Evolutionary conservation across 2,113 vertebrate genomes (phyloP).

Genomic region (Cebidichthys violaceus): DNA sequence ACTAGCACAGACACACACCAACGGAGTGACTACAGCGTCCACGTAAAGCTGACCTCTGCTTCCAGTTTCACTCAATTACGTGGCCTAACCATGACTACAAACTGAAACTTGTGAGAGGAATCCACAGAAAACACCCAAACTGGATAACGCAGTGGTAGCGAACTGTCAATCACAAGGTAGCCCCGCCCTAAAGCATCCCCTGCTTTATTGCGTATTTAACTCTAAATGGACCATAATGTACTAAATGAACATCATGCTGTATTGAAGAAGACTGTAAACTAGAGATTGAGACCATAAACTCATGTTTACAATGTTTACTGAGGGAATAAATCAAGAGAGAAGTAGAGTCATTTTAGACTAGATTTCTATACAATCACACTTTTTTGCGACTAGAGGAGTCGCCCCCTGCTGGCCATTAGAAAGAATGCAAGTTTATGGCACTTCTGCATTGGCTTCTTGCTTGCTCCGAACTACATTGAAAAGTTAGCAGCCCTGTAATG

Average conservation of each 20-base stretch:
- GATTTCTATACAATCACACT: neutral
- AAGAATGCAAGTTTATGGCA: neutral
- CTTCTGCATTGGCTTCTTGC: neutral
- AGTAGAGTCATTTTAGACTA: neutral
- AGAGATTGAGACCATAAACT: too few relatives aligned
- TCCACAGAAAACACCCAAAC: too few relatives aligned
- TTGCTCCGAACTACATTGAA: too few relatives aligned
- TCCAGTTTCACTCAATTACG: slow-evolving; percentile 26
- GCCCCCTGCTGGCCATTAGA: neutral
- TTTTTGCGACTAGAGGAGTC: neutral
- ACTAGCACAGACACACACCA: neutral
- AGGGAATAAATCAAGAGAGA: too few relatives aligned
- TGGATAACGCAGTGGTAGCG: too few relatives aligned
- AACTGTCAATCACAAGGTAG: too few relatives aligned
- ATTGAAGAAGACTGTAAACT: too few relatives aligned
- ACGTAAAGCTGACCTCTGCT: neutral
- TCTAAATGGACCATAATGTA: too few relatives aligned
- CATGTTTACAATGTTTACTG: neutral
- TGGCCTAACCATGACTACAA: slow-evolving; percentile 24
- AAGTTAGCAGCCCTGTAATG: too few relatives aligned
- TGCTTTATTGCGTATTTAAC: too few relatives aligned
- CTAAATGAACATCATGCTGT: too few relatives aligned
- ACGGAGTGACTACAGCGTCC: neutral
- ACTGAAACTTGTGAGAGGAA: neutral
- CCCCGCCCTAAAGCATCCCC: too few relatives aligned